A percentile compares a stretch with the other conserved stretches of the same genome.
Evolutionary conservation across 2,797 vertebrate species (phyloP).

Genomic region (Tolypeutes matacus): DNA sequence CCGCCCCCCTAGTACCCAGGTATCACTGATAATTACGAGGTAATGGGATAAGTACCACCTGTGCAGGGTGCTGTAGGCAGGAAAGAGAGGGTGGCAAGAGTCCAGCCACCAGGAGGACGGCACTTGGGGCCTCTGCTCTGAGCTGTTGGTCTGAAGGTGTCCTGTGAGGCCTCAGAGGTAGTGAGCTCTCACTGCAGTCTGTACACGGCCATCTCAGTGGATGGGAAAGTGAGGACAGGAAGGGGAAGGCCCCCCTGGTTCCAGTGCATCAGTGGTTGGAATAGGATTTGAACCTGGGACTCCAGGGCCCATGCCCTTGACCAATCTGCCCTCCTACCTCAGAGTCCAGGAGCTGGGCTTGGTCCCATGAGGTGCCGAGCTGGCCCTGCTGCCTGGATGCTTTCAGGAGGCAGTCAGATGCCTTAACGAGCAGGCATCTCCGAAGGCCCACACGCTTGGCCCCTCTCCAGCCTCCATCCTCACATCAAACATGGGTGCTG

Average conservation of each 20-base stretch:
- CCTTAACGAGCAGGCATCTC: not conserved
- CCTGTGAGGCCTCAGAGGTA: too few relatives aligned
- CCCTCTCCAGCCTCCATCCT: not conserved
- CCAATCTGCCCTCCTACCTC: not conserved
- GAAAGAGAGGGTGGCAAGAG: not conserved
- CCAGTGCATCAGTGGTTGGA: not conserved
- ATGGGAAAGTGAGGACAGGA: too few relatives aligned
- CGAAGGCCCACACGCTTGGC: not conserved
- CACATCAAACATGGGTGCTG: slow-evolving; percentile 39
- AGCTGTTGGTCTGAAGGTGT: too few relatives aligned
- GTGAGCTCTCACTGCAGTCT: too few relatives aligned
- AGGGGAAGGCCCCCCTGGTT: not conserved
- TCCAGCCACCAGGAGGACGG: not conserved
- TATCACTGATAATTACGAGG: slow-evolving; percentile 34
- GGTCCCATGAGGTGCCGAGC: not conserved
- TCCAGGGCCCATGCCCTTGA: not conserved
- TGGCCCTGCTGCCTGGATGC: not conserved
- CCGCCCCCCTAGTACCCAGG: not conserved
- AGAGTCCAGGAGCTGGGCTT: not conserved
- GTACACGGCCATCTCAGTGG: too few relatives aligned
- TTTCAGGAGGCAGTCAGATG: not conserved
- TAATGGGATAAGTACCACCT: slow-evolving; percentile 38
- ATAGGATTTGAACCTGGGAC: not conserved
- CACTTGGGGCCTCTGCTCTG: not conserved
- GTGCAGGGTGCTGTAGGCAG: not conserved